Base-by-base conservation (phyloP, 2,888 invertebrate species). In the Trichogramma evanescens region DNA sequence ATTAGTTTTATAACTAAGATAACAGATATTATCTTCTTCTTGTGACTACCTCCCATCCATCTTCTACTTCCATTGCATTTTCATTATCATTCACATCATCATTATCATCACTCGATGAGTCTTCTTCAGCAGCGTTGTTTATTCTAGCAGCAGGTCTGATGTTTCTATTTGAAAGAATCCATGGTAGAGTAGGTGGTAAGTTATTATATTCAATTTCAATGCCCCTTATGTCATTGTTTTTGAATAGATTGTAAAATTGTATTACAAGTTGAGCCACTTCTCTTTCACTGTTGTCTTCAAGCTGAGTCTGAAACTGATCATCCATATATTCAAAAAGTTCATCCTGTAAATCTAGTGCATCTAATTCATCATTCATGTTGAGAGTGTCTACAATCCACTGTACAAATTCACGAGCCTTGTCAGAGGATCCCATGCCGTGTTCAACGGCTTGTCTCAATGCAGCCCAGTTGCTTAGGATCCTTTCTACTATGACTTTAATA, bases 391-490 rank as follows among this genome's bases (percentile, higher is more conserved):
- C 69, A 7, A 73, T 66, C 13, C 72, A 74, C 4, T 68, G 63
- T 56, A 70, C 70, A 63, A 77, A 75, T 4, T 69, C 63, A 38
- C 66, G 56, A 4, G 73, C 73, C n/a, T 66, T 66, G 13, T 71
- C 71, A 50, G 65, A 69, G 1, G 70, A 38, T 54, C 75, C 76
- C 72, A 74, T 75, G 4, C 72, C 74, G 66, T 74, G 69, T 64
- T 77, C 76, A 0, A 75, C 70, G 13, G 72, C 72, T 61, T 76
- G 65, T 74, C 73, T 58, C 52, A 68, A 63, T 8, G 74, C 77
- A 8, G 74, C 74, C 77, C 77, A 77, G 56, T 76, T 77, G 58
- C 76, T 76, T 42, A 77, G 75, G 63, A 77, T 69, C 58, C 75
- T 70, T 65, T 71, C 7, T 51, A 70, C 66, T 62, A 44, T 68